These are phyloP conservation scores for Hanleya hanleyi DNA, from an alignment of 2,888 invertebrate genomes.

Conservation along the genomic window DNA sequence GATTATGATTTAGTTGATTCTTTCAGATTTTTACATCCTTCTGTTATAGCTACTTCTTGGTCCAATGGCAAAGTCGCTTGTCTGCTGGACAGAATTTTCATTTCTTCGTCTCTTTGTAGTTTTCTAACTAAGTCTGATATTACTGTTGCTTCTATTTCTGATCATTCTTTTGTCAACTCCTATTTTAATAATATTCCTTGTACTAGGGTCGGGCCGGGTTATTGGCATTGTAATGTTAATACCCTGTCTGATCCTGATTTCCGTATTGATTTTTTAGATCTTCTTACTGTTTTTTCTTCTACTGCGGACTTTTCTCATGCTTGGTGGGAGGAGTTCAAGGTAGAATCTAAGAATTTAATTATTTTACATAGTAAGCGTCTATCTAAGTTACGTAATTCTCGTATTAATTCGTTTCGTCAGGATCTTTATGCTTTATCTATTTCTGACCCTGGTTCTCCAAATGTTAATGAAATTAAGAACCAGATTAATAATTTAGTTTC, in stretches of 20 bases:
- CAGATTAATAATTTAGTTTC: neutral
- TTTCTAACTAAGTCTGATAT: neutral
- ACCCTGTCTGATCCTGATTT: neutral
- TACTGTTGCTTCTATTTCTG: neutral
- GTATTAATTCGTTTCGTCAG: neutral
- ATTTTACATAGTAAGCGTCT: neutral
- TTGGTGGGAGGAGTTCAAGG: neutral
- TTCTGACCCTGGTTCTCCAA: neutral
- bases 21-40: neutral
- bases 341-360: neutral
- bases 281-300: neutral
- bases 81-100: neutral
- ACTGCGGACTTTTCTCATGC: neutral
- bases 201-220: neutral
- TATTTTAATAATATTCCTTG: neutral
- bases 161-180: neutral
- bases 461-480: neutral
- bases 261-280: neutral
- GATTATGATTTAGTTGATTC: conserved; percentile 1
- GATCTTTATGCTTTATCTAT: neutral
- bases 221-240: neutral
- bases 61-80: neutral
- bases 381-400: neutral
- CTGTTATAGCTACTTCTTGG: neutral
- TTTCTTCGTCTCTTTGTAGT: neutral